Evolutionary conservation across 2,113 vertebrate species (phyloP), one percentile per base, ranked within the genome.

Genomic region (Hydrochoerus hydrochaeris): DNA sequence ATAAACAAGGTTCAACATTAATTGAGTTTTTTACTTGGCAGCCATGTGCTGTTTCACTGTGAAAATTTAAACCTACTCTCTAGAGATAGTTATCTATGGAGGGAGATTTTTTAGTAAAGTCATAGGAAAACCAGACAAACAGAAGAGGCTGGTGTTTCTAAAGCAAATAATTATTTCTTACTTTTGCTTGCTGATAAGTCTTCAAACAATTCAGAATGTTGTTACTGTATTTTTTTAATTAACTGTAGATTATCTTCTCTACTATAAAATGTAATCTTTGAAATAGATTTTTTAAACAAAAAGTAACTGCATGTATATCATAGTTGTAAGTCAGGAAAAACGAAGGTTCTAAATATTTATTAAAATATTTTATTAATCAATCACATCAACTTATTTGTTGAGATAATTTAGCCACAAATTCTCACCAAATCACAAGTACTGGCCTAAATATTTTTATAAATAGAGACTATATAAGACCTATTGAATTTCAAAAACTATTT

Each of bases 361-460:
- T 57, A 95, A 80, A 94, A 88, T 44, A n/a, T 80, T 57, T 81
- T 78, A 77, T 90, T 82, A 63, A 57, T 91, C 38, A 71, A 57
- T 63, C 60, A 57, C 2, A 88, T 62, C 5, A 49, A 44, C 32
- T 85, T 35, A 86, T 52, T 91, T 71, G 73, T 14, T 62, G 32
- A 78, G 87, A 49, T 22, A 22, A 60, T 65, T 11, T 67, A 49
- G 80, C 80, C 52, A 90, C 16, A 65, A 73, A 75, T 58, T 95
- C 22, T 90, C 83, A 83, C 11, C 65, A 85, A 84, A 88, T 65
- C 3, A 63, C 41, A 46, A 46, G 73, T 93, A 94, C 22, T 60
- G 3, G 24, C 16, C 26, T 38, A 20, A 58, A 87, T 90, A 63
- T 49, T 92, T 91, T 90, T 65, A 71, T 75, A 92, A 94, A 65